Conservation (phyloP, 2,797 vertebrate genomes). For the Chiropotes sagulatus region DNA sequence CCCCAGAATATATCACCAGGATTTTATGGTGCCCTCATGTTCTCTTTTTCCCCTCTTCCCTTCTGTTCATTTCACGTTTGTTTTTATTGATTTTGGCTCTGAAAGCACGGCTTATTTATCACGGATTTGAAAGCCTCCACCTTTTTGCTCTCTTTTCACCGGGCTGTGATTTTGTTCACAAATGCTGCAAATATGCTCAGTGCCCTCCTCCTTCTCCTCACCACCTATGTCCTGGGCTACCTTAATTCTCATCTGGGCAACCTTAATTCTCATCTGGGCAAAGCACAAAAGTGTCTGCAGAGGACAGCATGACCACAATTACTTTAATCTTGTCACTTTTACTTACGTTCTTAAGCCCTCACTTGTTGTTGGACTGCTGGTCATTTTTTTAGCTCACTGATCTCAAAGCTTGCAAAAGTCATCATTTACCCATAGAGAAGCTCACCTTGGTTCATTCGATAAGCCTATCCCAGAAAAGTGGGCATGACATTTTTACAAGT, state of each 20-base stretch:
- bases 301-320: neutral
- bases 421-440: neutral
- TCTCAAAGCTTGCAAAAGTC: neutral
- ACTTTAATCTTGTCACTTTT: conserved; percentile 30
- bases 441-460: neutral
- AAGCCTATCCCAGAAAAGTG: neutral
- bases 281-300: neutral
- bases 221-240: neutral
- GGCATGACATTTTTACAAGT: conserved; percentile 17
- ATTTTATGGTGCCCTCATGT: neutral
- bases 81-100: conserved; percentile 39
- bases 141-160: neutral
- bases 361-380: neutral
- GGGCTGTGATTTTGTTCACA: neutral
- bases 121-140: conserved; percentile 2
- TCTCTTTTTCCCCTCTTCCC: neutral
- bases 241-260: neutral
- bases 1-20: neutral
- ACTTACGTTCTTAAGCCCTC: neutral
- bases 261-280: neutral
- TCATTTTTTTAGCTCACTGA: neutral
- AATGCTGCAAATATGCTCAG: accelerated
- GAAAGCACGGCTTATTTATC: neutral
- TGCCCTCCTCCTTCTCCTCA: neutral
- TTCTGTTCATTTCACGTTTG: conserved; percentile 35